Percentiles rank a stretch among this genome's conserved stretches.
These are phyloP conservation scores for Malaclemys terrapin DNA, from an alignment of 2,113 vertebrate genomes.

Conservation along the genomic window DNA sequence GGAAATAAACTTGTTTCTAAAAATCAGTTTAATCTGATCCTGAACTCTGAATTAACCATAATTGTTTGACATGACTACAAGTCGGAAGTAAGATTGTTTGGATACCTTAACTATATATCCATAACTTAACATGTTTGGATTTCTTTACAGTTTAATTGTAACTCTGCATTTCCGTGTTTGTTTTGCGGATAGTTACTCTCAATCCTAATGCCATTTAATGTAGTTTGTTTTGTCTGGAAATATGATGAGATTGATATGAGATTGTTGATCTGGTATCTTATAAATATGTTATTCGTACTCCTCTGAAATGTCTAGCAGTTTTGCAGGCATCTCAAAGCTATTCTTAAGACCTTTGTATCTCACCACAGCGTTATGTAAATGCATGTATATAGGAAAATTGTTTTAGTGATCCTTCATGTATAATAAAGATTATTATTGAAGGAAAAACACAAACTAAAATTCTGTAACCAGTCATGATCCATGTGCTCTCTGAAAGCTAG, in stretches of 20 bases:
- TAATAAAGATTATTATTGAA: background rate
- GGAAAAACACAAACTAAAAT: background rate
- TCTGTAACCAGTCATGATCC: background rate
- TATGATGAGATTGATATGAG: too few relatives aligned
- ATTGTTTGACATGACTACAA: background rate
- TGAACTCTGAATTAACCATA: background rate
- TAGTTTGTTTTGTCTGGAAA: background rate
- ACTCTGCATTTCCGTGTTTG: background rate
- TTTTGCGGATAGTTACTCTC: background rate
- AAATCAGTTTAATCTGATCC: background rate
- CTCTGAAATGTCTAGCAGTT: background rate
- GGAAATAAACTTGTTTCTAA: accelerated
- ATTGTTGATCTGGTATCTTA: background rate
- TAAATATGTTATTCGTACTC: background rate
- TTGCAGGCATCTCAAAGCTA: background rate
- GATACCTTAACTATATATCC: background rate
- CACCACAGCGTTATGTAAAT: background rate
- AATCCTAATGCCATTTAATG: background rate
- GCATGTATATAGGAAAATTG: background rate
- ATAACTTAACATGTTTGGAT: background rate
- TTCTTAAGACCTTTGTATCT: background rate
- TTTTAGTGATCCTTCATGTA: background rate
- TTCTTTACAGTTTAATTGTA: background rate
- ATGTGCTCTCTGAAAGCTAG: background rate
- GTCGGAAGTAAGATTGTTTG: background rate